A percentile compares a stretch with the other conserved stretches of the same genome.
phyloP scores from a whole-genome alignment of 2,797 vertebrate genomes.

The Chaetophractus vellerosus region DNA sequence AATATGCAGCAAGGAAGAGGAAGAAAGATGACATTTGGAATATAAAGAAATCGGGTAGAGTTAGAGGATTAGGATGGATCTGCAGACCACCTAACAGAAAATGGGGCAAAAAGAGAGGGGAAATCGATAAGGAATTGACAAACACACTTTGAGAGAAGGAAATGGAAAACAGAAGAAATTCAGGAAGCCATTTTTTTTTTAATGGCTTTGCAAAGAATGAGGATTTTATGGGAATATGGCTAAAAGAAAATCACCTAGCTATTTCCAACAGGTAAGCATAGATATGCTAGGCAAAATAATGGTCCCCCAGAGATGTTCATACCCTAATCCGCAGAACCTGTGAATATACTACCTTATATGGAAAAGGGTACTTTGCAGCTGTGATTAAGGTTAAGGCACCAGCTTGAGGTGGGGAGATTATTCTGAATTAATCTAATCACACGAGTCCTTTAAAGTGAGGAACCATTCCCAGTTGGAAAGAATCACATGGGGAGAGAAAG shows the following conservation, averaged over 20 bases:
- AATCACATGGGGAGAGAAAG: constrained; percentile 21
- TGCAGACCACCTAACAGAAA: constrained; percentile 20
- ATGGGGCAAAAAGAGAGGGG: not conserved
- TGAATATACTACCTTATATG: not conserved
- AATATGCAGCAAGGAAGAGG: not conserved
- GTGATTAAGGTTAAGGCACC: not conserved
- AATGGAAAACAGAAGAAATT: constrained; percentile 26
- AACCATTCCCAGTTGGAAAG: not conserved
- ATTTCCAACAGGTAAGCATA: constrained; percentile 38
- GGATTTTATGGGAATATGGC: not conserved
- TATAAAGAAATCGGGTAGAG: constrained; percentile 14
- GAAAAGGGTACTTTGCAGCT: not conserved
- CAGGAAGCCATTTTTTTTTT: not conserved
- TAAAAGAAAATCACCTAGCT: constrained; percentile 15
- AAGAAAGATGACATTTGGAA: constrained; percentile 51
- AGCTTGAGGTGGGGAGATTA: not conserved
- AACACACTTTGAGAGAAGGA: constrained; percentile 19
- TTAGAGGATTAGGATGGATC: not conserved
- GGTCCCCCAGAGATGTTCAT: not conserved
- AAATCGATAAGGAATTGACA: not conserved
- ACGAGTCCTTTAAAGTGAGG: not conserved
- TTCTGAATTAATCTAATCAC: not conserved
- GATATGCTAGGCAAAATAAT: not conserved
- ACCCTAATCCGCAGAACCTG: not conserved
- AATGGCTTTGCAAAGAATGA: constrained; percentile 7